Percentiles rank a stretch among this genome's conserved stretches.
These are phyloP conservation scores for Rotaria magnacalcarata DNA, from an alignment of 2,888 invertebrate species.

Conservation along the genomic window DNA sequence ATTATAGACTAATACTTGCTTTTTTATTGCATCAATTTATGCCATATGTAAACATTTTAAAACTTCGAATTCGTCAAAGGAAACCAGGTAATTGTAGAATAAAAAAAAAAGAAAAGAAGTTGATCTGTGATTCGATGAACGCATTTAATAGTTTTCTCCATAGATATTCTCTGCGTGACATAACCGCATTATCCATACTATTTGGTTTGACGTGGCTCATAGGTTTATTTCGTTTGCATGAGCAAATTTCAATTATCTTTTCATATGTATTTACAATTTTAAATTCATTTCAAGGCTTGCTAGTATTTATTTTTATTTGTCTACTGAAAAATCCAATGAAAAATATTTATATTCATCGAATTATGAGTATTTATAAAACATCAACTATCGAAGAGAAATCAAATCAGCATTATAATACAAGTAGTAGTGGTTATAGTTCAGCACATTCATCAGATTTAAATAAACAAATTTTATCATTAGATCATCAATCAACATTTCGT, in stretches of 20 bases:
- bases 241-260: background rate
- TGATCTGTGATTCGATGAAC: too few relatives aligned
- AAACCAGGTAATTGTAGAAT: background rate
- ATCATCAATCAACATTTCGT: background rate
- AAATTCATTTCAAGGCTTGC: slow-evolving; percentile 34
- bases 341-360: background rate
- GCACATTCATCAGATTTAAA: background rate
- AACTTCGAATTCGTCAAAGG: background rate
- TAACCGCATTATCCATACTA: slow-evolving; percentile 28
- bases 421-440: slow-evolving; percentile 34
- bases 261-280: background rate
- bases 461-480: slow-evolving; percentile 6
- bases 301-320: slow-evolving; percentile 30
- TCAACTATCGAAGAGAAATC: background rate
- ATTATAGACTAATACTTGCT: background rate
- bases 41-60: background rate
- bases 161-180: background rate
- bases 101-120: background rate
- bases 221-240: background rate
- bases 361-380: background rate
- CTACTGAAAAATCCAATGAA: background rate
- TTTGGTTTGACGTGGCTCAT: slow-evolving; percentile 27
- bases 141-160: background rate
- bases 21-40: slow-evolving; percentile 25
- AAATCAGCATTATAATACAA: background rate